phyloP scores from a whole-genome alignment of 2,113 vertebrate genomes.

The Colossoma macropomum region DNA sequence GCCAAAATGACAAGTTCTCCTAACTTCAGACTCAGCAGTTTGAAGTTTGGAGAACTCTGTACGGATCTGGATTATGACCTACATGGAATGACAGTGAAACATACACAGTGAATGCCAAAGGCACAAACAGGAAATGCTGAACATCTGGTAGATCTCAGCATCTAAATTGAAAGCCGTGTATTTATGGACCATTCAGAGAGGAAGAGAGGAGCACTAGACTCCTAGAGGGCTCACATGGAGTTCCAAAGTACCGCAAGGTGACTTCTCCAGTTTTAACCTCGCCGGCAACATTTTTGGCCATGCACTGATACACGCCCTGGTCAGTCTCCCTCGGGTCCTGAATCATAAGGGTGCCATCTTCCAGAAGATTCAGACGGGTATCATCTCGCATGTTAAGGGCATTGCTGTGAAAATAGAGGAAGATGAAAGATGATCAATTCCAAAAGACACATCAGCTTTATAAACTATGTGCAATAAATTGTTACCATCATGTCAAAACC shows the following conservation, averaged over 20 bases:
- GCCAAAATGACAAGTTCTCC: no score
- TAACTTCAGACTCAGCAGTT: neutral
- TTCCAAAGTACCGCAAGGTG: constrained; percentile 92
- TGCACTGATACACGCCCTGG: constrained; percentile 96
- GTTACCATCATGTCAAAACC: no score
- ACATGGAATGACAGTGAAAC: neutral
- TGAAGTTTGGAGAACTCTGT: neutral
- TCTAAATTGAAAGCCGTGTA: constrained; percentile 17
- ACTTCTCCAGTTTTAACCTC: constrained; percentile 96
- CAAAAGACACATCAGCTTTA: no score
- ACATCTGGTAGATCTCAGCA: constrained; percentile 60
- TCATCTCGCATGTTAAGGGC: constrained; percentile 94
- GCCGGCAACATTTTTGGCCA: constrained; percentile 96
- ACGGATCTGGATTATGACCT: neutral
- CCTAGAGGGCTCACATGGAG: constrained; percentile 81
- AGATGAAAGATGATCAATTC: neutral
- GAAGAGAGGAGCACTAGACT: no score
- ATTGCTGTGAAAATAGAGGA: constrained; percentile 73
- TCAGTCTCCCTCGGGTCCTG: constrained; percentile 93
- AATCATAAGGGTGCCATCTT: constrained; percentile 97
- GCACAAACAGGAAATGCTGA: constrained; percentile 65
- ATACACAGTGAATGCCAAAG: neutral
- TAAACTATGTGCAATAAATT: no score
- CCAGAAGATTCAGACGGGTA: constrained; percentile 91
- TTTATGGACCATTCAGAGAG: neutral